These are phyloP conservation scores for Hycleus cichorii DNA, from an alignment of 1,140 invertebrate genomes.

Conservation along the genomic window DNA sequence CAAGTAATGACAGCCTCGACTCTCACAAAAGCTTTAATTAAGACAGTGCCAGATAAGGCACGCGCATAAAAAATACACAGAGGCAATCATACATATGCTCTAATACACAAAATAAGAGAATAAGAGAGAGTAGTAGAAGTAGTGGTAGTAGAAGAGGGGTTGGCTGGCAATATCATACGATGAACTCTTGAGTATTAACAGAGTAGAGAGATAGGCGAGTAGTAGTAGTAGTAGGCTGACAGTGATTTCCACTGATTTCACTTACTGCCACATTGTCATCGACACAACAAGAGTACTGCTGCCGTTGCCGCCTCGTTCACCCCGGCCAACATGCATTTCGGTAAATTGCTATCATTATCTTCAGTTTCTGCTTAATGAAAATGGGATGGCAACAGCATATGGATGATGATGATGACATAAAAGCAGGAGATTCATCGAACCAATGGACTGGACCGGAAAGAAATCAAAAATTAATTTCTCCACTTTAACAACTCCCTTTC, in stretches of 20 bases:
- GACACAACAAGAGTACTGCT: too few relatives aligned
- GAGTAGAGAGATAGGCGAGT: neutral
- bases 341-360: slow-evolving; percentile 16
- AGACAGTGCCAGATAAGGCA: slow-evolving; percentile 32
- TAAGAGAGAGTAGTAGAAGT: too few relatives aligned
- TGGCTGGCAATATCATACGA: too few relatives aligned
- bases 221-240: slow-evolving; percentile 3
- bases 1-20: slow-evolving; percentile 28
- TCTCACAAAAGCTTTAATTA: slow-evolving; percentile 33
- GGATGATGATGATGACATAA: too few relatives aligned
- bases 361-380: slow-evolving; percentile 15
- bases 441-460: too few relatives aligned
- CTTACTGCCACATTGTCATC: neutral
- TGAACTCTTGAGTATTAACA: too few relatives aligned
- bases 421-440: too few relatives aligned
- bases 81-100: slow-evolving; percentile 28
- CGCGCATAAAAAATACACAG: slow-evolving; percentile 28
- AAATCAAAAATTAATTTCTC: neutral
- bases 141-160: too few relatives aligned
- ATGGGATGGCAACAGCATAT: neutral
- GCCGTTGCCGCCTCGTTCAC: neutral
- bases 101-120: neutral
- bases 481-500: neutral
- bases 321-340: slow-evolving; percentile 9
- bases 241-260: slow-evolving; percentile 15